These are phyloP conservation scores for Chionomys nivalis DNA, from an alignment of 2,113 vertebrate genomes.

Conservation along the genomic window DNA sequence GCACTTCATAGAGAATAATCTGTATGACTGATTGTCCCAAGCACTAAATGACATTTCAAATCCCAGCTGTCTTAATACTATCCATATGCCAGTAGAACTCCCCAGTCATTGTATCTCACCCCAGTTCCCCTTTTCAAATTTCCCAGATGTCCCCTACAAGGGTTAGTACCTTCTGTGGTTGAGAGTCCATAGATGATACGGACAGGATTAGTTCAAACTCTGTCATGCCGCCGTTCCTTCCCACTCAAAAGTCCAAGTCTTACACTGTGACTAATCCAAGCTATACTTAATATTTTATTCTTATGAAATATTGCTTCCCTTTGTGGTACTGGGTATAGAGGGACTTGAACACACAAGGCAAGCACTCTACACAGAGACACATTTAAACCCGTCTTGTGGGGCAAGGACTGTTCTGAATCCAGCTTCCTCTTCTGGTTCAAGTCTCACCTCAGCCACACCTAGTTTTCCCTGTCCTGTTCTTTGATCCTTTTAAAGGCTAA, in stretches of 20 bases:
- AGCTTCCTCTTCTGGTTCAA: not conserved
- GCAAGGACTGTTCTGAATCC: conserved; percentile 27
- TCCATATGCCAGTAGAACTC: not conserved
- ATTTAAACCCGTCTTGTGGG: not conserved
- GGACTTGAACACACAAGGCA: not conserved
- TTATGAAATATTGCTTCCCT: not conserved
- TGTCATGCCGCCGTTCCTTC: not conserved
- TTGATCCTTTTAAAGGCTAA: not conserved
- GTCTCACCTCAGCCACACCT: not conserved
- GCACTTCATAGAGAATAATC: conserved; percentile 29
- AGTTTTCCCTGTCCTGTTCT: not conserved
- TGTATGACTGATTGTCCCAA: conserved; percentile 22
- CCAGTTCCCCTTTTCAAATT: not conserved
- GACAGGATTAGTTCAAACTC: not conserved
- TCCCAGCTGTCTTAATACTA: conserved; percentile 8
- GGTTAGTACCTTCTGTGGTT: not conserved
- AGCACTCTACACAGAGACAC: not conserved
- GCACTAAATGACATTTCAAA: not conserved
- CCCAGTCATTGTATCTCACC: not conserved
- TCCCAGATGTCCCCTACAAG: not conserved
- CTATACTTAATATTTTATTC: not conserved
- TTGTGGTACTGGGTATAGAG: not conserved
- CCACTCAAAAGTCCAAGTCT: not conserved
- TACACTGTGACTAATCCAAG: conserved; percentile 16
- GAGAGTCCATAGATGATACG: not conserved